Evolutionary conservation across 1,140 invertebrate genomes (phyloP).

Genomic region (Gryllus bimaculatus): DNA sequence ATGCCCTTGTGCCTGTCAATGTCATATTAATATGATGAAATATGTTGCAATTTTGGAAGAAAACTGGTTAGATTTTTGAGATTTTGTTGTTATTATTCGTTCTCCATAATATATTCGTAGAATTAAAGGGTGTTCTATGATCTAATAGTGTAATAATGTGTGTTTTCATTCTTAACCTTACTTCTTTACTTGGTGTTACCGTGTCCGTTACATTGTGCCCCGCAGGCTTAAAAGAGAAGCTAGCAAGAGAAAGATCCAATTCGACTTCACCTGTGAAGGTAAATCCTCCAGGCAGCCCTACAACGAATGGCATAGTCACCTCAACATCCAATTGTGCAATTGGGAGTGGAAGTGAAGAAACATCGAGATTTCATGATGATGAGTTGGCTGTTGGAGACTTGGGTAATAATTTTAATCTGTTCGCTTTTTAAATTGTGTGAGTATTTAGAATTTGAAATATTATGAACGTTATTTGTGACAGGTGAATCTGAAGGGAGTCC

Average conservation of each 20-base stretch:
- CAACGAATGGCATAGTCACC: background rate
- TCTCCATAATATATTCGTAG: too few relatives aligned
- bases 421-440: background rate
- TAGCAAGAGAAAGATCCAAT: background rate
- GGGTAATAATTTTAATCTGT: background rate
- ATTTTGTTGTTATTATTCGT: background rate
- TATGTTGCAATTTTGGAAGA: constrained; percentile 42
- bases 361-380: background rate
- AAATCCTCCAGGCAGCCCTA: background rate
- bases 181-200: background rate
- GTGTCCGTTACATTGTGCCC: too few relatives aligned
- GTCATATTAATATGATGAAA: constrained; percentile 25
- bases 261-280: background rate
- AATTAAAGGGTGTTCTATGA: too few relatives aligned
- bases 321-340: background rate
- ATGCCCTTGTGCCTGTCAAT: constrained; percentile 18
- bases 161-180: constrained; percentile 10
- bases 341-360: background rate
- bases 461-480: background rate
- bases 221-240: background rate
- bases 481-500: background rate
- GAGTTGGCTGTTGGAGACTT: background rate
- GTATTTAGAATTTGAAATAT: background rate
- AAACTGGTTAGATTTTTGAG: constrained; percentile 32
- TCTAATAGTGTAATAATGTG: too few relatives aligned